Evolutionary conservation across 2,888 invertebrate genomes (phyloP).

Genomic region (Stenichneumon culpator): DNA sequence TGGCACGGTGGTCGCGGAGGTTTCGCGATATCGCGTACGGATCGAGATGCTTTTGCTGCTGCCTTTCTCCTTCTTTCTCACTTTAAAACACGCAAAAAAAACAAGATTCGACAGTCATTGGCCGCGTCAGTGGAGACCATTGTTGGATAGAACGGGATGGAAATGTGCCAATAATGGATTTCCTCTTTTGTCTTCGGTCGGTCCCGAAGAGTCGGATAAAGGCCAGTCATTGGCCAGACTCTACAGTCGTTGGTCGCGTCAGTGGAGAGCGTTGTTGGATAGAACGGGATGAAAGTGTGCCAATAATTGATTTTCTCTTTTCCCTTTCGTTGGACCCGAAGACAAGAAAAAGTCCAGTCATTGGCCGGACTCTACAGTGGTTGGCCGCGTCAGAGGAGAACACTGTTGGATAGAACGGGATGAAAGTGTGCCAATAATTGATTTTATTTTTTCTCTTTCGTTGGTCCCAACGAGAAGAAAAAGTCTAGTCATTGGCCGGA

Average conservation of each 20-base stretch:
- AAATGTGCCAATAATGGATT: background rate
- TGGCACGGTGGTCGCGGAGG: constrained; percentile 66
- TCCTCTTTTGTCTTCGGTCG: too few species aligned
- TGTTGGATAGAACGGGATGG: too few species aligned
- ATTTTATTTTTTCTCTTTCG: background rate
- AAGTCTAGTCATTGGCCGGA: too few species aligned
- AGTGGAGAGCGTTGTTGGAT: background rate
- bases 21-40: constrained; percentile 58
- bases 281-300: background rate
- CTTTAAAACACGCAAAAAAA: too few species aligned
- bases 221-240: background rate
- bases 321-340: background rate
- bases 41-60: constrained; percentile 55
- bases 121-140: background rate
- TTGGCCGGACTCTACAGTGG: background rate
- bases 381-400: background rate
- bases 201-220: background rate
- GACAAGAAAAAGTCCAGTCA: background rate
- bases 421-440: background rate
- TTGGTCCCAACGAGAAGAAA: background rate
- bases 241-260: constrained; percentile 1
- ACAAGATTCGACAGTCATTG: constrained; percentile 3
- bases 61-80: constrained; percentile 31
- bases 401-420: background rate
- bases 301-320: background rate